Conservation (phyloP, 2,888 invertebrate species). For the Cataglyphis cursor region DNA sequence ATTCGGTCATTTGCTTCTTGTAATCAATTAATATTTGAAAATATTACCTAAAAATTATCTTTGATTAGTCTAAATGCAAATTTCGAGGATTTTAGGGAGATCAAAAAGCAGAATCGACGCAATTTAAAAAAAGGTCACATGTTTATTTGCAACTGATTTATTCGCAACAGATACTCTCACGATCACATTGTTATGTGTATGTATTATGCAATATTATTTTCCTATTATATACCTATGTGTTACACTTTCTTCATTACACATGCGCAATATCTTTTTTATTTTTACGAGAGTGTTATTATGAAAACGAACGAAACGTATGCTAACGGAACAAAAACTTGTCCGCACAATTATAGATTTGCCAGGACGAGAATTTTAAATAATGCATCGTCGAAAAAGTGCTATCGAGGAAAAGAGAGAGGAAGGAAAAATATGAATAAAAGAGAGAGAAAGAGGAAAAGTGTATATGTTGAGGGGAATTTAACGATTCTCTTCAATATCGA, state of each 20-base stretch:
- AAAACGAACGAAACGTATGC: constrained; percentile 55
- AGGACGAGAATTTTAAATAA: constrained; percentile 17
- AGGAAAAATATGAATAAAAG: not conserved
- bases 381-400: constrained; percentile 14
- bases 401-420: not conserved
- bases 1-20: not conserved
- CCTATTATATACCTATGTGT: constrained; percentile 73
- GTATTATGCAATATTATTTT: constrained; percentile 70
- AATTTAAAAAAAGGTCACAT: constrained; percentile 75
- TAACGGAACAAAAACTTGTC: constrained; percentile 41
- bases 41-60: not conserved
- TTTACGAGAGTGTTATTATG: constrained; percentile 27
- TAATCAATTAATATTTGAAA: not conserved
- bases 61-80: not conserved
- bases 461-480: not conserved
- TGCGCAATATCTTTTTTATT: constrained; percentile 72
- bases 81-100: not conserved
- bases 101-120: constrained; percentile 46
- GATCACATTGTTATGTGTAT: constrained; percentile 79
- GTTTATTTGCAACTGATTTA: constrained; percentile 81
- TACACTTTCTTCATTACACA: constrained; percentile 78
- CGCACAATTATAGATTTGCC: constrained; percentile 42
- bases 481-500: constrained; percentile 6
- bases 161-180: constrained; percentile 82
- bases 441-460: not conserved